A percentile compares a stretch with the other conserved stretches of the same genome.
These are phyloP conservation scores for Drosophila conformis DNA, from an alignment of 2,888 invertebrate species.

Conservation along the genomic window DNA sequence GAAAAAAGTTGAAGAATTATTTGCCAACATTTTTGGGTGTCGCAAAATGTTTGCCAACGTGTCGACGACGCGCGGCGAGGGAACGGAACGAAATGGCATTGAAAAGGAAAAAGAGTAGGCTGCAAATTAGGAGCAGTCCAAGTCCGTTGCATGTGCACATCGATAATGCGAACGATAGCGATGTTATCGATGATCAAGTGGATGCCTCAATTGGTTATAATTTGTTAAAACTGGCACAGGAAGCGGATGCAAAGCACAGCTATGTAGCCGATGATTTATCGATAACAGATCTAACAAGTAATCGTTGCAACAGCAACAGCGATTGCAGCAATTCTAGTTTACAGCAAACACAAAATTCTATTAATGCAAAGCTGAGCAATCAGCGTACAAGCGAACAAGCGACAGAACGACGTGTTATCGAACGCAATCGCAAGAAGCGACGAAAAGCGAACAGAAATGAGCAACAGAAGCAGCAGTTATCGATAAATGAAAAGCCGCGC, in stretches of 20 bases:
- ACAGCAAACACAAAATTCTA: constrained; percentile 61
- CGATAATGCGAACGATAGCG: constrained; percentile 2
- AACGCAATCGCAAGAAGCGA: constrained; percentile 49
- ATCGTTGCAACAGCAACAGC: constrained; percentile 44
- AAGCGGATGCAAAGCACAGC: background rate
- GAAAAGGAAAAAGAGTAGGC: background rate
- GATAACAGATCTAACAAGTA: background rate
- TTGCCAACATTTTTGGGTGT: constrained; percentile 78
- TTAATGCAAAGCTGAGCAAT: constrained; percentile 60
- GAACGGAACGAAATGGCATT: constrained; percentile 5
- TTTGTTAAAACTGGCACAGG: constrained; percentile 52
- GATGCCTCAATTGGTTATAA: constrained; percentile 28
- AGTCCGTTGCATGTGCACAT: constrained; percentile 51
- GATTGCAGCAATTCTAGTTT: constrained; percentile 67
- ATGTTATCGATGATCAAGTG: constrained; percentile 8
- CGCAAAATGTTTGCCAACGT: constrained; percentile 67
- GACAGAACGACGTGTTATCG: constrained; percentile 13
- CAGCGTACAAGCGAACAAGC: constrained; percentile 17
- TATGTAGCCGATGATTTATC: background rate
- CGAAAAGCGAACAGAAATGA: constrained; percentile 30
- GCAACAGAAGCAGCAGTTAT: background rate
- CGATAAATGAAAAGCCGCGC: constrained; percentile 18
- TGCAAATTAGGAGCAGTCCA: background rate
- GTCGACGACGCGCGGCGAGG: constrained; percentile 30
- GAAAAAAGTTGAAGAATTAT: constrained; percentile 39